A percentile compares a stretch with the other conserved stretches of the same genome.
These are phyloP conservation scores for Thamnophis sirtalis DNA, from an alignment of 2,113 vertebrate species.

Conservation along the genomic window DNA sequence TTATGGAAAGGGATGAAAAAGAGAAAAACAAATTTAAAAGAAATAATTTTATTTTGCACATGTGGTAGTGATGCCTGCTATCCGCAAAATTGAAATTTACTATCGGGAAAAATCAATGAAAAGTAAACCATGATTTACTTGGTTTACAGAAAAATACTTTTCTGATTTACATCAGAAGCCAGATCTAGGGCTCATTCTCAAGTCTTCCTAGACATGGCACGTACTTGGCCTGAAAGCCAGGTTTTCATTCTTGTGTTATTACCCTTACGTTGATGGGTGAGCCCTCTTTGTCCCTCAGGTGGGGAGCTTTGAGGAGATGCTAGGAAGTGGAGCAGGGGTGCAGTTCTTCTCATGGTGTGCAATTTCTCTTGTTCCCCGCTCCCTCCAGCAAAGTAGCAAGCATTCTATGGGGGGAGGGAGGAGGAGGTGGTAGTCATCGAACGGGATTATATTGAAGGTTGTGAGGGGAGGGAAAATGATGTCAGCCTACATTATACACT, in stretches of 20 bases:
- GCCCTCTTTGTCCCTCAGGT: not conserved
- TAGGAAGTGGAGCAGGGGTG: not conserved
- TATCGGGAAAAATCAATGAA: not conserved
- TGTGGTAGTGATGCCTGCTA: not conserved
- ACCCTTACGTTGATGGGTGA: not conserved
- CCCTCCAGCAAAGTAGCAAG: not conserved
- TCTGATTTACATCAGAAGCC: not conserved
- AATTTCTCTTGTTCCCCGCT: not conserved
- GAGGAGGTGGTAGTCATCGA: not conserved
- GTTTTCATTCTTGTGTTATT: not conserved
- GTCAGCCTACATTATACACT: not conserved
- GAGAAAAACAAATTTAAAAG: not conserved
- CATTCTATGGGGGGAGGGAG: not conserved
- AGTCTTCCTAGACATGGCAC: not conserved
- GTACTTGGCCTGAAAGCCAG: not conserved
- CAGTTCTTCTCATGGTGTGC: not conserved
- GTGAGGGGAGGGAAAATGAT: not conserved
- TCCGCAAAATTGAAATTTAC: conserved; percentile 2
- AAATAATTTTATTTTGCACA: not conserved
- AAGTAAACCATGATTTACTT: not conserved
- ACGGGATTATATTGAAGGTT: not conserved
- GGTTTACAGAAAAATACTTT: no score
- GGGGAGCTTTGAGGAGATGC: not conserved
- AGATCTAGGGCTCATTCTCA: not conserved
- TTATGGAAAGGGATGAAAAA: not conserved